These are phyloP conservation scores for Leptestheria dahalacensis DNA, from an alignment of 1,140 invertebrate genomes.

Conservation along the genomic window DNA sequence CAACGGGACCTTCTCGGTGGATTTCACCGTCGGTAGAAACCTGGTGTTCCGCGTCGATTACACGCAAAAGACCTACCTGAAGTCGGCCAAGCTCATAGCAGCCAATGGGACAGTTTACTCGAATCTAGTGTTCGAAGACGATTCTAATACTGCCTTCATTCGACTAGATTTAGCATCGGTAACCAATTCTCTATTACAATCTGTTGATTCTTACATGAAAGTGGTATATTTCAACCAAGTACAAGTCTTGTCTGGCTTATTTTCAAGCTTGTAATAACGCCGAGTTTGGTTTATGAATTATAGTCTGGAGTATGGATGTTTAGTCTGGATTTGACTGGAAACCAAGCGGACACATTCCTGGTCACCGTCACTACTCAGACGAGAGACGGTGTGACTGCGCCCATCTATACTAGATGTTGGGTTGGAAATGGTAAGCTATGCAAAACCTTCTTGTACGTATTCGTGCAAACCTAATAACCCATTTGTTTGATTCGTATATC, in stretches of 20 bases:
- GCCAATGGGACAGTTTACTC: neutral
- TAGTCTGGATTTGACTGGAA: neutral
- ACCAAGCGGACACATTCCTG: neutral
- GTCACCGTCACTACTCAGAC: neutral
- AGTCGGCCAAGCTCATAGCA: neutral
- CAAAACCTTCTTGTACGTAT: too few relatives aligned
- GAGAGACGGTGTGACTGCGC: neutral
- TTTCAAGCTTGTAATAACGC: too few relatives aligned
- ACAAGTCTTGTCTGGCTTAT: too few relatives aligned
- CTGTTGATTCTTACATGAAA: neutral
- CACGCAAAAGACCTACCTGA: constrained; percentile 4
- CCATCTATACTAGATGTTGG: neutral
- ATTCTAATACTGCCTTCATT: neutral
- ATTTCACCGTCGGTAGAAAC: constrained; percentile 9
- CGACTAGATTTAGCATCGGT: neutral
- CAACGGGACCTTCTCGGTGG: constrained; percentile 2
- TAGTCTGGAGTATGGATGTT: neutral
- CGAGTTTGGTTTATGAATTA: neutral
- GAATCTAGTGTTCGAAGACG: constrained; percentile 1
- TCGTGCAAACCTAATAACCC: too few relatives aligned
- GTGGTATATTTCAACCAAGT: neutral
- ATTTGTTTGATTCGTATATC: too few relatives aligned
- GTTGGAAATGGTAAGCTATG: constrained; percentile 2
- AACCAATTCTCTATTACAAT: too few relatives aligned
- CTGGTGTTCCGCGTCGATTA: constrained; percentile 12